These are phyloP conservation scores for Scaptomyza tumidula DNA, from an alignment of 2,888 invertebrate genomes.

Conservation along the genomic window DNA sequence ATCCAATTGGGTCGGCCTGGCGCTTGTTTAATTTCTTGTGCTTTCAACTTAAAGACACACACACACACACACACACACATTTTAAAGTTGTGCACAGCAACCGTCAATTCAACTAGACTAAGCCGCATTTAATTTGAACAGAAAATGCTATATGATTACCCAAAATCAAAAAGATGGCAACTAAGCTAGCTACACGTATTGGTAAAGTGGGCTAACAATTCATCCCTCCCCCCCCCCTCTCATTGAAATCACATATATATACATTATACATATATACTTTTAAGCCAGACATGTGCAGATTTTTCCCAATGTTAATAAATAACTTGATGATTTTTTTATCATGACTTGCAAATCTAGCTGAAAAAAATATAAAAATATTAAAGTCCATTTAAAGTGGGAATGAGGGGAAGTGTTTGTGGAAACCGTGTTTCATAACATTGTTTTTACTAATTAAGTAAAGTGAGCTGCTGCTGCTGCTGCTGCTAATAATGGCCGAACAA, in stretches of 20 bases:
- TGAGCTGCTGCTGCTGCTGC: neutral
- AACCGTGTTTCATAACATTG: slow-evolving; percentile 9
- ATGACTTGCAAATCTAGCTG: neutral
- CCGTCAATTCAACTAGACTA: slow-evolving; percentile 23
- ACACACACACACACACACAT: slow-evolving; percentile 25
- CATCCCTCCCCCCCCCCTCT: no score
- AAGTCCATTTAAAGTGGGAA: neutral
- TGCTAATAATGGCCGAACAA: slow-evolving; percentile 23
- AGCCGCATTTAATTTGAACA: neutral
- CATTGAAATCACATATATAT: no score
- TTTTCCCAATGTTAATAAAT: slow-evolving; percentile 1
- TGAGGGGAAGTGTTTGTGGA: neutral
- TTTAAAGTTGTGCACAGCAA: slow-evolving; percentile 46
- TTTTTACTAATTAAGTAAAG: slow-evolving; percentile 24
- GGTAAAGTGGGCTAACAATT: neutral
- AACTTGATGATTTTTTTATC: neutral
- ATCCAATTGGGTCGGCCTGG: slow-evolving; percentile 38
- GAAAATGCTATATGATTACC: slow-evolving; percentile 51
- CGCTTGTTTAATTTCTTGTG: slow-evolving; percentile 61
- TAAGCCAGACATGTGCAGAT: neutral
- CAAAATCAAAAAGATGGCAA: slow-evolving; percentile 5
- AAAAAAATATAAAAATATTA: neutral
- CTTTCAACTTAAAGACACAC: slow-evolving; percentile 12
- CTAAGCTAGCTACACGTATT: neutral
- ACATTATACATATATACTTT: neutral